Evolutionary conservation across 2,113 vertebrate species (phyloP).

Genomic region (Notechis scutatus): DNA sequence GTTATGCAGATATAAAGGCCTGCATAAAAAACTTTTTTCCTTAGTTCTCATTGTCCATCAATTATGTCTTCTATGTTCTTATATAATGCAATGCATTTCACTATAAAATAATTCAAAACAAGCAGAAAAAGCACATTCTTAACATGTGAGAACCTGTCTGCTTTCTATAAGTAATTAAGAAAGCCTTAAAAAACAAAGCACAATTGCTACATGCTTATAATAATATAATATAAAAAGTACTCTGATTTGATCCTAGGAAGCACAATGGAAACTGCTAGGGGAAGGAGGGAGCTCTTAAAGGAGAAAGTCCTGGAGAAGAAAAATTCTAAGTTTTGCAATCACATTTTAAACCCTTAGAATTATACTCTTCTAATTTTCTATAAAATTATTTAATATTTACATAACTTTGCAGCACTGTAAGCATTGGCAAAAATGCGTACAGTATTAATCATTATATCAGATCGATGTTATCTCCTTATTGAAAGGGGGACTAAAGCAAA

Average conservation of each 20-base stretch:
- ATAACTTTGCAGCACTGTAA: not conserved
- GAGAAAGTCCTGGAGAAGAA: not conserved
- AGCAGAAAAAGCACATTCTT: not conserved
- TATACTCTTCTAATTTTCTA: not conserved
- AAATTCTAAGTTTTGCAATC: not conserved
- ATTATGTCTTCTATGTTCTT: not conserved
- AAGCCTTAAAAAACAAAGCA: not conserved
- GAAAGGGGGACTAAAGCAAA: not conserved
- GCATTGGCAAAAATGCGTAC: not conserved
- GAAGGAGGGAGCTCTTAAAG: not conserved
- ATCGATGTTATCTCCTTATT: not conserved
- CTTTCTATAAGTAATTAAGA: not conserved
- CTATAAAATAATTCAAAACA: not conserved
- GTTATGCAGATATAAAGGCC: not conserved
- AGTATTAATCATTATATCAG: not conserved
- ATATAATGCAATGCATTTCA: not conserved
- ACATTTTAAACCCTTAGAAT: not conserved
- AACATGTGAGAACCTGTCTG: not conserved
- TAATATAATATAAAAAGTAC: not conserved
- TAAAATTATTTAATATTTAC: conserved; percentile 7
- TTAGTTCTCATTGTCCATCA: not conserved
- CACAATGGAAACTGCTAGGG: not conserved
- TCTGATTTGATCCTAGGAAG: not conserved
- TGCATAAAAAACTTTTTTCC: not conserved
- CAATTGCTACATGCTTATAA: not conserved